Conservation (phyloP, 2,797 vertebrate species). For the Sciurus vulgaris region DNA sequence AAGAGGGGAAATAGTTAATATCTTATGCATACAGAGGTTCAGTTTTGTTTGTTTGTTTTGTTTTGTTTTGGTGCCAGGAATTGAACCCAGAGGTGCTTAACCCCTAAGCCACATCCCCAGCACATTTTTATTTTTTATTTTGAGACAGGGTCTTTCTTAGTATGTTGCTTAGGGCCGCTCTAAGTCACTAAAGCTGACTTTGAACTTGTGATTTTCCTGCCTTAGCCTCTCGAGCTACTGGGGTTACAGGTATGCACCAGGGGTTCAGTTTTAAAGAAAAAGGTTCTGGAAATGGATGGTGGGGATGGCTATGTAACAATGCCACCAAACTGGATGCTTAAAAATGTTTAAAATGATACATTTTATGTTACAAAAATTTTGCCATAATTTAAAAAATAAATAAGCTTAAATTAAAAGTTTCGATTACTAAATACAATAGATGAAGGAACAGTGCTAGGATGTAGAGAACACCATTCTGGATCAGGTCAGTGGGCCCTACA, state of each 20-base stretch:
- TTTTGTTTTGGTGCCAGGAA: too few relatives aligned
- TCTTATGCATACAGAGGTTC: not conserved
- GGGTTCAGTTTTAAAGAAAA: constrained; percentile 13
- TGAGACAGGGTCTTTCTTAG: too few relatives aligned
- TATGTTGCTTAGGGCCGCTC: too few relatives aligned
- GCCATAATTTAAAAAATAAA: not conserved
- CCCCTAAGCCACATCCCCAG: too few relatives aligned
- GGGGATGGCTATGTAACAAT: not conserved
- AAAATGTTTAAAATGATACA: not conserved
- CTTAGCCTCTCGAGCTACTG: too few relatives aligned
- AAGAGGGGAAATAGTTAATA: not conserved
- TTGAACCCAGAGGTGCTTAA: too few relatives aligned
- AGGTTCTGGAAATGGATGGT: not conserved
- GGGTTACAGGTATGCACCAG: too few relatives aligned
- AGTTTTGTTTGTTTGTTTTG: not conserved
- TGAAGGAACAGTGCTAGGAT: not conserved
- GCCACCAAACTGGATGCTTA: not conserved
- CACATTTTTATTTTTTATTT: too few relatives aligned
- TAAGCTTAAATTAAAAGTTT: not conserved
- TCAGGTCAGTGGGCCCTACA: not conserved
- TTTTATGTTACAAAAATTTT: not conserved
- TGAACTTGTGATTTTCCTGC: too few relatives aligned
- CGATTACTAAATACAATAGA: not conserved
- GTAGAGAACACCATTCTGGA: too few relatives aligned
- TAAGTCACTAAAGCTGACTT: too few relatives aligned